phyloP scores from a whole-genome alignment of 2,888 invertebrate species.

The Trachelus iudaicus region DNA sequence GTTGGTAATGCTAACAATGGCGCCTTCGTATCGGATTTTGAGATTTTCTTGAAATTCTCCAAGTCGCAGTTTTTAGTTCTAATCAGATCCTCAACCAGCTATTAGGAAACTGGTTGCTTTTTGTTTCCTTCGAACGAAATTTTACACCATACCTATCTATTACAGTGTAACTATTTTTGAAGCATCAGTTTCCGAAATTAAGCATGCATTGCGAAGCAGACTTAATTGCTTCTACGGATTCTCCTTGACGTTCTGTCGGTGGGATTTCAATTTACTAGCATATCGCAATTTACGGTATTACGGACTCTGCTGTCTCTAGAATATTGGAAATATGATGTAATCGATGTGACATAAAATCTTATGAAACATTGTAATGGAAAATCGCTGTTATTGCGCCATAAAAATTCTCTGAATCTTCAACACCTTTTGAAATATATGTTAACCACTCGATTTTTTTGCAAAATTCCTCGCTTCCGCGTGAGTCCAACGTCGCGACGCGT shows the following conservation, averaged over 20 bases:
- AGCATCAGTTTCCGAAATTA: no score
- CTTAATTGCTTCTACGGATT: background rate
- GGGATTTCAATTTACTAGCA: background rate
- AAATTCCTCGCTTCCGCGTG: no score
- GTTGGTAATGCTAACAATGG: background rate
- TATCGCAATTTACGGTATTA: no score
- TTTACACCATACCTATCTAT: background rate
- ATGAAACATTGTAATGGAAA: no score
- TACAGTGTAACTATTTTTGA: background rate
- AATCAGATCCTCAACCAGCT: background rate
- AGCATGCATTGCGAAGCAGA: background rate
- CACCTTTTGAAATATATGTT: no score
- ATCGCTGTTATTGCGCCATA: no score
- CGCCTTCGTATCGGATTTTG: background rate
- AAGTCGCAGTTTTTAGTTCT: background rate
- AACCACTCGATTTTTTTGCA: no score
- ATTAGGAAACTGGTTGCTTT: background rate
- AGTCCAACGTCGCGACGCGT: background rate
- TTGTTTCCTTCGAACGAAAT: background rate
- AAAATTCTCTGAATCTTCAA: no score
- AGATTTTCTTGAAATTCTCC: background rate
- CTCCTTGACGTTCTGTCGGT: background rate
- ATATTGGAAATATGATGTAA: no score
- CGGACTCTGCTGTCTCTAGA: no score
- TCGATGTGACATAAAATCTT: no score